phyloP scores from a whole-genome alignment of 2,797 vertebrate genomes.

The Chaetodon trifasciatus region DNA sequence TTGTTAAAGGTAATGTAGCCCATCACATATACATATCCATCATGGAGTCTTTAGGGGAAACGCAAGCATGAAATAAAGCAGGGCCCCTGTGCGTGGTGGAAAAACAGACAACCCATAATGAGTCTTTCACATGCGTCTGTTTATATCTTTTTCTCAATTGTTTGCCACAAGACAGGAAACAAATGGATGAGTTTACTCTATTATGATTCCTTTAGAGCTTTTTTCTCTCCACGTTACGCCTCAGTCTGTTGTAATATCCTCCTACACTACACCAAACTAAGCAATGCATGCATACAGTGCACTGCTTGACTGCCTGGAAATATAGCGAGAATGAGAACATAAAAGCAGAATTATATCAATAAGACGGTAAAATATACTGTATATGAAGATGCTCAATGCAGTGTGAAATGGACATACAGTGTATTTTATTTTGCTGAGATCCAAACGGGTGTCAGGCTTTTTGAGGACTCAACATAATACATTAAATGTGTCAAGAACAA shows the following conservation, averaged over 20 bases:
- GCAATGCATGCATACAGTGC: neutral
- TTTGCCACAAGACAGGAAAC: conserved; percentile 22
- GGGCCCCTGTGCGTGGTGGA: conserved; percentile 7
- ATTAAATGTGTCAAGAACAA: neutral
- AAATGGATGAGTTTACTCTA: neutral
- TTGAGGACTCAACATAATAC: neutral
- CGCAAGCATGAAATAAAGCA: conserved; percentile 48
- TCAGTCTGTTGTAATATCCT: conserved; percentile 24
- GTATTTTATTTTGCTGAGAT: neutral
- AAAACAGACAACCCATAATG: conserved; percentile 33
- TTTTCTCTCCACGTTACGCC: conserved; percentile 9
- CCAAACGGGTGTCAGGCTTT: neutral
- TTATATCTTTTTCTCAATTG: conserved; percentile 16
- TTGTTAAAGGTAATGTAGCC: conserved; percentile 48
- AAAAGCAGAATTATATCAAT: neutral
- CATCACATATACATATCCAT: conserved; percentile 37
- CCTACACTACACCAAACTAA: conserved; percentile 22
- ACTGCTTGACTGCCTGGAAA: conserved; percentile 12
- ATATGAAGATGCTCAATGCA: neutral
- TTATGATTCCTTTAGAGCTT: conserved; percentile 22
- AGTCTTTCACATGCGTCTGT: conserved; percentile 30
- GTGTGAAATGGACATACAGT: conserved; percentile 2
- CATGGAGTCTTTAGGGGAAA: conserved; percentile 34
- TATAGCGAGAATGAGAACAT: conserved; percentile 4
- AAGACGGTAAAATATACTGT: neutral